Evolutionary conservation across 2,797 vertebrate species (phyloP), one percentile per base, ranked within the genome.

Genomic region (Crocidura indochinensis): DNA sequence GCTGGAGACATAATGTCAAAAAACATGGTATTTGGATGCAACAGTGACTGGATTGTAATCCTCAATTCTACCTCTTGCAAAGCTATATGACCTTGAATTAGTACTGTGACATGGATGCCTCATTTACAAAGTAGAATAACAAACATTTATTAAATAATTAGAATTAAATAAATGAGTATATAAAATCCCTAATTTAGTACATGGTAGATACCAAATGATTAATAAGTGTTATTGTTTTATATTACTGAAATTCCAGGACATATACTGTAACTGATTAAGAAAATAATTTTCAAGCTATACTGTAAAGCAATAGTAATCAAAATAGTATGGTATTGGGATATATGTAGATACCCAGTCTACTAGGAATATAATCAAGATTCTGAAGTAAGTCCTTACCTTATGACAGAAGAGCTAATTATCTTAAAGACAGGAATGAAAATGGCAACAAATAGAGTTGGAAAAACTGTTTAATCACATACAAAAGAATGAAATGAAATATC

Each of bases 91-190:
- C 17, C 22, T 84, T 81, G 65, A 90, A 4, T 86, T 51, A n/a
- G n/a, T 62, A 67, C 26, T 77, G 53, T 17, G 49, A 20, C 56
- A 86, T 64, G 8, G 44, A 68, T 81, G 73, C 2, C 44, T 86
- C 44, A 83, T 82, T 27, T 72, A 62, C 60, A 53, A 78, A 94
- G 79, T 82, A 12, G 27, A 9, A 68, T 31, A 29, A n/a, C 17
- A 67, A 14, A 4, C 56, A 10, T 53, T 69, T 51, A 10, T 84
- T 64, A 67, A 31, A 0, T 84, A 53, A 53, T 56, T 72, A 72
- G 75, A 8, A 22, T 68, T n/a, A 4, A 49, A 87, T 46, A 4
- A 91, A 69, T 60, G 80, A 90, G 56, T 6, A 9, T 14, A 27
- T 19, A 72, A 91, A 64, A 64, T 60, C 26, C 10, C 27, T 68